phyloP scores from a whole-genome alignment of 2,888 invertebrate genomes.

The Drepanosiphum platanoidis region DNA sequence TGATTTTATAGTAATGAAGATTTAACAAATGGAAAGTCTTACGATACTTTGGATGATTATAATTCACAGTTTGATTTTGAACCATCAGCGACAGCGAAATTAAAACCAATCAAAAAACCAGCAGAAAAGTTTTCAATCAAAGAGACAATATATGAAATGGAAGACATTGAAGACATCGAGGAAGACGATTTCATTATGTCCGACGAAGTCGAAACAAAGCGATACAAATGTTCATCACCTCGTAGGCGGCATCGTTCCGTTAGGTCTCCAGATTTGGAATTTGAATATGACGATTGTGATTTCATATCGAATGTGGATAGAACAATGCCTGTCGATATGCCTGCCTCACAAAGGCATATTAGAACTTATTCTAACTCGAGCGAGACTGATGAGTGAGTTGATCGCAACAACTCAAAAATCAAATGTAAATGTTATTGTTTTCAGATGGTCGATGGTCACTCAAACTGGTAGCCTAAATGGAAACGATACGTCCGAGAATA shows the following conservation, averaged over 20 bases:
- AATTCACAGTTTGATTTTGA: slow-evolving; percentile 45
- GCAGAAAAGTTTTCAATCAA: slow-evolving; percentile 47
- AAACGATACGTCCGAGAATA: slow-evolving; percentile 42
- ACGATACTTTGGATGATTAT: slow-evolving; percentile 38
- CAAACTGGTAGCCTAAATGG: slow-evolving; percentile 55
- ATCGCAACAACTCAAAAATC: background rate
- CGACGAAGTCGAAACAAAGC: slow-evolving; percentile 51
- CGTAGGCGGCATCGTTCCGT: slow-evolving; percentile 32
- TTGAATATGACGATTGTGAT: slow-evolving; percentile 41
- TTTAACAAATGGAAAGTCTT: slow-evolving; percentile 36
- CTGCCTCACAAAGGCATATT: slow-evolving; percentile 15
- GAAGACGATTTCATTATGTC: slow-evolving; percentile 28
- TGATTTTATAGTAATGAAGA: slow-evolving; percentile 51
- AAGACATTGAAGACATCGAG: slow-evolving; percentile 32
- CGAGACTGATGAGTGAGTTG: slow-evolving; percentile 48
- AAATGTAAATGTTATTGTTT: background rate
- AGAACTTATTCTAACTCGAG: slow-evolving; percentile 51
- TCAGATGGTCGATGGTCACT: slow-evolving; percentile 58
- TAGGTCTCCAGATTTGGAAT: slow-evolving; percentile 38
- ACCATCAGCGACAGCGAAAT: slow-evolving; percentile 7
- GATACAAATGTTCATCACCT: slow-evolving; percentile 46
- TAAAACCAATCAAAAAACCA: slow-evolving; percentile 46
- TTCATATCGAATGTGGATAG: background rate
- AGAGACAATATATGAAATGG: slow-evolving; percentile 58
- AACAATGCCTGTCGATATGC: slow-evolving; percentile 37